These are phyloP conservation scores for Aethes cnicana DNA, from an alignment of 2,888 invertebrate genomes.

Conservation along the genomic window DNA sequence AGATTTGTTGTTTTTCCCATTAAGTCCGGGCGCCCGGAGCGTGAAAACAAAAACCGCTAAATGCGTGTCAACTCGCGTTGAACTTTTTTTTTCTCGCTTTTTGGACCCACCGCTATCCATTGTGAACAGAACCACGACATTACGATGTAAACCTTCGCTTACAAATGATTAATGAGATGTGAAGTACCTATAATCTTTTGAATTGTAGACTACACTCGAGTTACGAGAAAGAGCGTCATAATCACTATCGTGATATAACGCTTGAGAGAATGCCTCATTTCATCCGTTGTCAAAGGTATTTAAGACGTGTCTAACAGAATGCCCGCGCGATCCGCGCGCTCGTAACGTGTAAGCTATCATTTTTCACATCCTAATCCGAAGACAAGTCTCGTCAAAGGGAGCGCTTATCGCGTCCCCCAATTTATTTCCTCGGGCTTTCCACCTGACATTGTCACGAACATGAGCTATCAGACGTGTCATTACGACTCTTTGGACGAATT, in stretches of 20 bases:
- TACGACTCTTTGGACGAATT: slow-evolving; percentile 35
- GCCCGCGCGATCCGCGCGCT: slow-evolving; percentile 46
- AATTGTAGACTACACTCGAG: slow-evolving; percentile 4
- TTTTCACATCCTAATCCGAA: slow-evolving; percentile 79
- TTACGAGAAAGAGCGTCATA: slow-evolving; percentile 15
- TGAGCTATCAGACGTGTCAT: slow-evolving; percentile 47
- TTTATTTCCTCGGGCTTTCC: slow-evolving; percentile 74
- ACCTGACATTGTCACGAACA: slow-evolving; percentile 60
- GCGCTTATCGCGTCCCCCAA: slow-evolving; percentile 76
- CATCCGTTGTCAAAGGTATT: slow-evolving; percentile 27
- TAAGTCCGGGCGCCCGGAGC: slow-evolving; percentile 20
- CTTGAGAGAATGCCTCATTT: slow-evolving; percentile 16
- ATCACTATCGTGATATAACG: slow-evolving; percentile 16
- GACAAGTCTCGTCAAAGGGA: slow-evolving; percentile 78
- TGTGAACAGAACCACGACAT: slow-evolving; percentile 13
- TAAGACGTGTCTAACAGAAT: slow-evolving; percentile 51
- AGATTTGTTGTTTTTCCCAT: slow-evolving; percentile 29
- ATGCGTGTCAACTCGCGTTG: slow-evolving; percentile 29
- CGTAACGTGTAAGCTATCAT: slow-evolving; percentile 66
- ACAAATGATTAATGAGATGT: slow-evolving; percentile 21
- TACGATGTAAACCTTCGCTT: slow-evolving; percentile 14
- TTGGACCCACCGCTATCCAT: slow-evolving; percentile 12
- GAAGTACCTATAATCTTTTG: slow-evolving; percentile 14
- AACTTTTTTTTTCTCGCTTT: slow-evolving; percentile 27
- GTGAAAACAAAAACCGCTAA: slow-evolving; percentile 32